phyloP scores from a whole-genome alignment of 2,888 invertebrate species.

The Lasioglossum calceatum region DNA sequence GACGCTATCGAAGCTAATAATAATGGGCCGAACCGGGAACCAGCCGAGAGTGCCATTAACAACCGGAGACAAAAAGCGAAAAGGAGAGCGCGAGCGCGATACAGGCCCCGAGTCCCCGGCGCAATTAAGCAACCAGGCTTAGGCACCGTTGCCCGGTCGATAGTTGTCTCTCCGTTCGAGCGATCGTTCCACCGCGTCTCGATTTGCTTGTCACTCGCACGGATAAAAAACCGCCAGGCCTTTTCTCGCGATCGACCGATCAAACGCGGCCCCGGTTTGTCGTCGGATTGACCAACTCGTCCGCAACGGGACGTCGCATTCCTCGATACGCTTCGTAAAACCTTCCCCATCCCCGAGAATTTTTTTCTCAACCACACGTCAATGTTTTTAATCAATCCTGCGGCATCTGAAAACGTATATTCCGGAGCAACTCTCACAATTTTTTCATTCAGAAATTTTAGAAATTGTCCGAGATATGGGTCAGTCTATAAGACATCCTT shows the following conservation, averaged over 20 bases:
- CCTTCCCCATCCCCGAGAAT: background rate
- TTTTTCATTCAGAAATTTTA: background rate
- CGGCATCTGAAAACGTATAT: background rate
- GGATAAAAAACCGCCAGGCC: background rate
- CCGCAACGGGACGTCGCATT: background rate
- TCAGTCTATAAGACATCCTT: background rate
- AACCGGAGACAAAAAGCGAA: constrained; percentile 30
- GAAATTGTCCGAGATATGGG: background rate
- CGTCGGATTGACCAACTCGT: background rate
- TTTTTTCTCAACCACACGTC: background rate
- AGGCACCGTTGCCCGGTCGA: constrained; percentile 10
- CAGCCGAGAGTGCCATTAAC: constrained; percentile 43
- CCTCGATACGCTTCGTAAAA: background rate
- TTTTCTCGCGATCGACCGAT: background rate
- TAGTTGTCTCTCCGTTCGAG: constrained; percentile 19
- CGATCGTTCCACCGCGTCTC: constrained; percentile 6
- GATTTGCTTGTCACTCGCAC: constrained; percentile 41
- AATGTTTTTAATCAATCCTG: background rate
- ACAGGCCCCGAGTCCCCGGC: constrained; percentile 5
- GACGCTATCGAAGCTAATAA: constrained; percentile 38
- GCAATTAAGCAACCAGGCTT: constrained; percentile 37
- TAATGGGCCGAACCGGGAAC: constrained; percentile 22
- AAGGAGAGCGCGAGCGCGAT: constrained; percentile 15
- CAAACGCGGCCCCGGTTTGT: background rate
- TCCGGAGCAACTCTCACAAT: background rate